Conservation (phyloP, 2,797 vertebrate genomes). For the Valencia hispanica region DNA sequence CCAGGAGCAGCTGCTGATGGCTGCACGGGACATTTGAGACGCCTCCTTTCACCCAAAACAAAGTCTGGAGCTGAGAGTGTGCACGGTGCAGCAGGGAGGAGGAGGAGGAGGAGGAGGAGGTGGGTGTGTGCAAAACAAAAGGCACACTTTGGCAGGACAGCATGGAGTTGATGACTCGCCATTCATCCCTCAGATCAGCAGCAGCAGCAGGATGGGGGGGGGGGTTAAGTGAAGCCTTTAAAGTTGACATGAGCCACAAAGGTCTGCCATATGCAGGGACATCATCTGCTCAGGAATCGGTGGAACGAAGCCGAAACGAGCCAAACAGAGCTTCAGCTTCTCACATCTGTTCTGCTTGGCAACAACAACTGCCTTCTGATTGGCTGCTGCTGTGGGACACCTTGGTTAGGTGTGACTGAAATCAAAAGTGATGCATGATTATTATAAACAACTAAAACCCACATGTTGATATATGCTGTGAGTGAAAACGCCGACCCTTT, state of each 20-base stretch:
- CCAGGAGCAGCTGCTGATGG: slow-evolving; percentile 80
- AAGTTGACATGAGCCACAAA: slow-evolving; percentile 77
- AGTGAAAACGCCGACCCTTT: too few species aligned
- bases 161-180: slow-evolving; percentile 53
- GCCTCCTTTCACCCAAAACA: slow-evolving; percentile 74
- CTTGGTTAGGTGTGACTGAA: slow-evolving; percentile 20
- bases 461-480: too few species aligned
- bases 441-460: background rate
- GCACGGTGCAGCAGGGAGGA: slow-evolving; percentile 33
- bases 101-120: slow-evolving; percentile 29
- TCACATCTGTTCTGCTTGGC: slow-evolving; percentile 30
- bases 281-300: slow-evolving; percentile 62
- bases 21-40: slow-evolving; percentile 79
- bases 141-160: slow-evolving; percentile 79
- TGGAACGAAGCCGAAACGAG: slow-evolving; percentile 20
- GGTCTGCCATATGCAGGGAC: slow-evolving; percentile 74
- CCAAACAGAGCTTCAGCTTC: slow-evolving; percentile 28
- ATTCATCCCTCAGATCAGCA: slow-evolving; percentile 51
- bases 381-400: slow-evolving; percentile 35
- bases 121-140: slow-evolving; percentile 70
- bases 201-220: slow-evolving; percentile 10
- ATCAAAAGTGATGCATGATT: slow-evolving; percentile 8
- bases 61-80: slow-evolving; percentile 74
- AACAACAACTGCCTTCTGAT: slow-evolving; percentile 46
- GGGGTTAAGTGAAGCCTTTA: slow-evolving; percentile 62